Percentiles rank a stretch among this genome's conserved stretches.
Evolutionary conservation across 2,113 vertebrate genomes (phyloP).

Genomic region (Pyrgilauda ruficollis): DNA sequence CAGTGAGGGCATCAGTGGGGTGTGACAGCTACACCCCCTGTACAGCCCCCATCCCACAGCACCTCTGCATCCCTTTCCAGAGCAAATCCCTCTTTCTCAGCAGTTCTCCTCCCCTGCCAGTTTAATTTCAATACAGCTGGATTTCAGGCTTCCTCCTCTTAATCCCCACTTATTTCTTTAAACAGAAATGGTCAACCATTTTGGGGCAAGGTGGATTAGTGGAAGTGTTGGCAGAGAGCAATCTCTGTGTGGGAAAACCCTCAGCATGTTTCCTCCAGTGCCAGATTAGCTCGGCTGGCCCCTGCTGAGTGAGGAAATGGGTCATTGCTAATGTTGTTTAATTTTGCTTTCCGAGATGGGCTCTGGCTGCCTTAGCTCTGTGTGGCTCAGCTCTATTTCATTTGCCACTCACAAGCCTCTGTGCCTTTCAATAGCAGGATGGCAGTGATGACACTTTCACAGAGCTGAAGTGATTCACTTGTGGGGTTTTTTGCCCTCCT

Average conservation of each 20-base stretch:
- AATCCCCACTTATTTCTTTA: constrained; percentile 42
- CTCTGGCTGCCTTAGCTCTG: background rate
- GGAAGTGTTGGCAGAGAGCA: background rate
- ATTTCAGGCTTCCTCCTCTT: constrained; percentile 18
- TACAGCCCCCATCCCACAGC: fast-evolving
- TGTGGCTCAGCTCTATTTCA: fast-evolving
- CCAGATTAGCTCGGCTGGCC: background rate
- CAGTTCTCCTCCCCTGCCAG: background rate
- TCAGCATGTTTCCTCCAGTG: background rate
- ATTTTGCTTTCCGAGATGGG: background rate
- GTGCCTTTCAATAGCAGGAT: background rate
- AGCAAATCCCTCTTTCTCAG: background rate
- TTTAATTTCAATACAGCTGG: constrained; percentile 26
- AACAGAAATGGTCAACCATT: background rate
- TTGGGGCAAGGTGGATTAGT: background rate
- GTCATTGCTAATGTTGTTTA: constrained; percentile 5
- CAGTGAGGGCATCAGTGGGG: background rate
- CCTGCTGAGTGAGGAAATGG: background rate
- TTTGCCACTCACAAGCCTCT: background rate
- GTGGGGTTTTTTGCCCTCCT: background rate
- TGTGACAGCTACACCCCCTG: background rate
- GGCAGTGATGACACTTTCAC: background rate
- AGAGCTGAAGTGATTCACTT: background rate
- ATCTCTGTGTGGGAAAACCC: background rate
- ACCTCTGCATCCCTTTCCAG: background rate